Evolutionary conservation across 2,797 vertebrate species (phyloP), one percentile per base, ranked within the genome.

Genomic region (Gambelia wislizenii): DNA sequence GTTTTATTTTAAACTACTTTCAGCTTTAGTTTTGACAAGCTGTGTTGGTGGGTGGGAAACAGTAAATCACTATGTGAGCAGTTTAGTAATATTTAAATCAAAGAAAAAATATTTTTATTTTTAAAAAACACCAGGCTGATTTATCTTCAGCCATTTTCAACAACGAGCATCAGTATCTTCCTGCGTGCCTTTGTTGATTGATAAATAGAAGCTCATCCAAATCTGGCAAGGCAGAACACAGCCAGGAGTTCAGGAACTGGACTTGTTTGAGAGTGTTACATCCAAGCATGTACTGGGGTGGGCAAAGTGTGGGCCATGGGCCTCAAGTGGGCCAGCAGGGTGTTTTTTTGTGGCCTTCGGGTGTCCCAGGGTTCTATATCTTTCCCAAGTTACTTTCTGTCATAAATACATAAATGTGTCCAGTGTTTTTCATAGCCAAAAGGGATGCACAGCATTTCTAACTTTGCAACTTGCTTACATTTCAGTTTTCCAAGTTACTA

Each of bases 91-190:
- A 79, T 14, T 42, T 30, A 81, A 91, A 77, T 85, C 30, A 86
- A 76, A 90, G 92, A 86, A 89, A 27, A 85, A 80, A 42, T 79
- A 6, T 64, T 49, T 36, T 44, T 79, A n/a, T 22, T 81, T 72
- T 4, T 64, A 59, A 87, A 54, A 69, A 59, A 67, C 22, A 52
- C 0, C 0, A 12, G 76, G 85, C 72, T 87, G 79, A 64, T 84
- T 87, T 56, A 90, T 84, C 72, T 82, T 74, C 64, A 92, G 54
- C 85, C 79, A 47, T 76, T 93, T 91, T 85, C 90, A 89, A 84
- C 54, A 83, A 6, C 61, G 56, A 75, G 20, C 2, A 42, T 54
- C n/a, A 87, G 33, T 22, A n/a, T 52, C 77, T 47, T 47, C 14
- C 30, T 30, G 25, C 67, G 25, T 69, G 56, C n/a, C 75, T 52